phyloP scores from a whole-genome alignment of 2,888 invertebrate species.

The Drosophila nr. fundita region DNA sequence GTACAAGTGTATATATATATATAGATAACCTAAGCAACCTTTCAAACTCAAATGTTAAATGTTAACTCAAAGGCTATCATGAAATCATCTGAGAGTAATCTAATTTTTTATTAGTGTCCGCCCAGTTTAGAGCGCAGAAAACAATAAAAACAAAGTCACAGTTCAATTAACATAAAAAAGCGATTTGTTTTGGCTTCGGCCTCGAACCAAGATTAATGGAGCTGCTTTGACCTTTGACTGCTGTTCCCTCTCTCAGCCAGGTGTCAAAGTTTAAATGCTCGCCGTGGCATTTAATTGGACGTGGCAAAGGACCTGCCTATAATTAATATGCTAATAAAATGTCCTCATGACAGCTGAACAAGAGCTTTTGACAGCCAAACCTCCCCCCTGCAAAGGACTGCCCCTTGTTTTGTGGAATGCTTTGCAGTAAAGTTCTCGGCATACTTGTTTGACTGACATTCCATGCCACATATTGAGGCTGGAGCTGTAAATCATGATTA shows the following conservation, averaged over 20 bases:
- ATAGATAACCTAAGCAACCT: accelerated
- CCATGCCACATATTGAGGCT: slow-evolving; percentile 57
- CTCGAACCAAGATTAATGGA: slow-evolving; percentile 68
- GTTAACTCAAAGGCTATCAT: background rate
- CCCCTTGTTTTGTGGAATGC: slow-evolving; percentile 33
- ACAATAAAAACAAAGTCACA: slow-evolving; percentile 71
- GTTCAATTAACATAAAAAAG: slow-evolving; percentile 83
- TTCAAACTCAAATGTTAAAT: background rate
- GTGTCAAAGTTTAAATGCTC: slow-evolving; percentile 56
- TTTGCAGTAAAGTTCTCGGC: slow-evolving; percentile 57
- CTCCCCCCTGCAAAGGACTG: background rate
- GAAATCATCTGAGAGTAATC: background rate
- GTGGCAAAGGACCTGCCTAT: slow-evolving; percentile 40
- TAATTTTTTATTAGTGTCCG: slow-evolving; percentile 6
- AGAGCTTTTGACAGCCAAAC: slow-evolving; percentile 49
- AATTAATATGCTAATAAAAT: slow-evolving; percentile 69
- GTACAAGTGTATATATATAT: background rate
- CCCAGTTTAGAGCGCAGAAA: slow-evolving; percentile 16
- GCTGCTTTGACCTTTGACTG: slow-evolving; percentile 7
- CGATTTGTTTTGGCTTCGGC: slow-evolving; percentile 73
- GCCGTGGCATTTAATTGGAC: slow-evolving; percentile 47
- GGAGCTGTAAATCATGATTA: slow-evolving; percentile 72
- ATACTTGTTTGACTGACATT: slow-evolving; percentile 53
- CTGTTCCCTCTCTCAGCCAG: slow-evolving; percentile 16
- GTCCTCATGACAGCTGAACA: slow-evolving; percentile 60